phyloP scores from a whole-genome alignment of 2,797 vertebrate species.

The Leptodactylus fallax region DNA sequence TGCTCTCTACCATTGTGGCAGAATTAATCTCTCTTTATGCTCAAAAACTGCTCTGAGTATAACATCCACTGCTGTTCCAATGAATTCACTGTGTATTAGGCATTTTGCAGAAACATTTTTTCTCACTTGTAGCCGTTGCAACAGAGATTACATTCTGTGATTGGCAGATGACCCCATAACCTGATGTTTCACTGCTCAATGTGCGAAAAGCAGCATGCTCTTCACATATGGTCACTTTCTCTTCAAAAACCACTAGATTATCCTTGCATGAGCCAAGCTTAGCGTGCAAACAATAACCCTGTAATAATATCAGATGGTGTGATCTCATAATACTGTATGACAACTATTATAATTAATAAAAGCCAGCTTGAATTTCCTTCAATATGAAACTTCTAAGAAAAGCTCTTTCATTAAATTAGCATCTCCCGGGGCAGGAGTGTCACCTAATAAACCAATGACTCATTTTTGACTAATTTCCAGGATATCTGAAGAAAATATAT shows the following conservation, averaged over 20 bases:
- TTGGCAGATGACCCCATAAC: constrained; percentile 33
- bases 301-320: neutral
- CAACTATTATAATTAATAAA: constrained; percentile 15
- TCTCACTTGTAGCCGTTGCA: constrained; percentile 7
- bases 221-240: constrained; percentile 37
- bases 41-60: neutral
- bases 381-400: neutral
- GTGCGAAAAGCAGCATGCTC: constrained; percentile 5
- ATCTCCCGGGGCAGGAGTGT: neutral
- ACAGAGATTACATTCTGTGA: constrained; percentile 25
- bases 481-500: neutral
- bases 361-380: neutral
- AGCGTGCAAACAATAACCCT: constrained; percentile 11
- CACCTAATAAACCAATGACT: neutral
- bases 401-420: neutral
- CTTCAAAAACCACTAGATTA: constrained; percentile 24
- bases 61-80: neutral
- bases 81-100: neutral
- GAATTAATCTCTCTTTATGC: neutral
- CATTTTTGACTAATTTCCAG: neutral
- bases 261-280: neutral
- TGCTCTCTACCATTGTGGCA: neutral
- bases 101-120: constrained; percentile 6
- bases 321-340: neutral
- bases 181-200: constrained; percentile 3